Evolutionary conservation across 2,113 vertebrate species (phyloP).

Genomic region (Anthoscopus minutus): DNA sequence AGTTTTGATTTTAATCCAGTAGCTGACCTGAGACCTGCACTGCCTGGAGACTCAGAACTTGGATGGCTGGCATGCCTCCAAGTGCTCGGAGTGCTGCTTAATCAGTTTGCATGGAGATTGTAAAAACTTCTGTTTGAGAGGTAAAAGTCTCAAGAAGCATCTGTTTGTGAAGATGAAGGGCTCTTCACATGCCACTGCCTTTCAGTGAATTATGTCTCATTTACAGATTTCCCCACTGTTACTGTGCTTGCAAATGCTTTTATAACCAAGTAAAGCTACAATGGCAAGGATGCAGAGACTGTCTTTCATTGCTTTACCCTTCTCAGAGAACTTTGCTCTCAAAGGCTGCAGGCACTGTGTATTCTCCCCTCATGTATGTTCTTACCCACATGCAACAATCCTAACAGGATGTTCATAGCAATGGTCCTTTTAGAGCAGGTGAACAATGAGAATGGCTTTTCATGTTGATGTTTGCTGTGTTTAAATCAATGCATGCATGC

Average conservation of each 20-base stretch:
- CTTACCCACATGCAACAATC: not conserved
- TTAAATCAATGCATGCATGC: not conserved
- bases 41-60: not conserved
- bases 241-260: not conserved
- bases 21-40: not conserved
- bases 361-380: fast-evolving
- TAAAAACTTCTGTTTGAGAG: not conserved
- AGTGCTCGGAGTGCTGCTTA: not conserved
- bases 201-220: not conserved
- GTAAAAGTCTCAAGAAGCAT: constrained; percentile 3
- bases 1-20: not conserved
- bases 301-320: not conserved
- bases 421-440: not conserved
- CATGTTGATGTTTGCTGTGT: not conserved
- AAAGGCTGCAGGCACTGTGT: not conserved
- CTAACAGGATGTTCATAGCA: not conserved
- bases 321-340: not conserved
- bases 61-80: not conserved
- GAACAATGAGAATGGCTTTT: not conserved
- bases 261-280: not conserved
- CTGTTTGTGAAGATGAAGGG: not conserved
- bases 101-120: not conserved
- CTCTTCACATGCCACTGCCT: not conserved
- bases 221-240: not conserved
- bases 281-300: not conserved